A percentile compares a stretch with the other conserved stretches of the same genome.
phyloP scores from a whole-genome alignment of 2,888 invertebrate genomes.

The Ichneumoninae sp. region DNA sequence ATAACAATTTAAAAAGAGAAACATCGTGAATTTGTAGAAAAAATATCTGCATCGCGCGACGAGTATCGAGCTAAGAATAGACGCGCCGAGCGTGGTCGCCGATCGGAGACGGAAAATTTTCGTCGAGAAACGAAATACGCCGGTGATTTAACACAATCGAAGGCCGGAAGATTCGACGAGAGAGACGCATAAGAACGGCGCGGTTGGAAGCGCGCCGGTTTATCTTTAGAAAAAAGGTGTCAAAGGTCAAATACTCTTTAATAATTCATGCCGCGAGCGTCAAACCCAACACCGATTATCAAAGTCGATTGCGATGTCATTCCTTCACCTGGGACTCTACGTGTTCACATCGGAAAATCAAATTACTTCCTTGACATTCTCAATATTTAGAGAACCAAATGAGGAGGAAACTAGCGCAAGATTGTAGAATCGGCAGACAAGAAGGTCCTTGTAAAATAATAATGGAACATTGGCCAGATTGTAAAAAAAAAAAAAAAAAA shows the following conservation, averaged over 20 bases:
- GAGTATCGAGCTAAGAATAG: not conserved
- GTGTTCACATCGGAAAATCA: not conserved
- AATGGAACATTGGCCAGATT: too few relatives aligned
- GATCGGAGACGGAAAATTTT: not conserved
- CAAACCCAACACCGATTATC: conserved; percentile 39
- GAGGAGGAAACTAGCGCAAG: not conserved
- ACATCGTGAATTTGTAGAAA: conserved; percentile 17
- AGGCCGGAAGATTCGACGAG: not conserved
- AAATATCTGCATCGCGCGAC: conserved; percentile 25
- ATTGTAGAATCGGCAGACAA: too few relatives aligned
- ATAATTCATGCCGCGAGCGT: conserved; percentile 73
- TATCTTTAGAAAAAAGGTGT: conserved; percentile 67
- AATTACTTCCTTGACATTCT: not conserved
- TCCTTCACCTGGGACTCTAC: conserved; percentile 5
- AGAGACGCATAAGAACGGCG: conserved; percentile 21
- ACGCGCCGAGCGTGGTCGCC: not conserved
- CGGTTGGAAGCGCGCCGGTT: conserved; percentile 25
- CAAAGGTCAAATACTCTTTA: conserved; percentile 77
- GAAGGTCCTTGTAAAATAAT: too few relatives aligned
- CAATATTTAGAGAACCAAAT: not conserved
- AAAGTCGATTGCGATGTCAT: not conserved
- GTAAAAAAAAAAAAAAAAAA: too few relatives aligned
- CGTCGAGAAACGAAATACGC: not conserved
- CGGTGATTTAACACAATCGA: conserved; percentile 3
- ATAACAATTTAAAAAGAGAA: conserved; percentile 24